Evolutionary conservation across 92 coral and sea anemone genomes (phyloP).

Genomic region (Isaurus tuberculatus): DNA sequence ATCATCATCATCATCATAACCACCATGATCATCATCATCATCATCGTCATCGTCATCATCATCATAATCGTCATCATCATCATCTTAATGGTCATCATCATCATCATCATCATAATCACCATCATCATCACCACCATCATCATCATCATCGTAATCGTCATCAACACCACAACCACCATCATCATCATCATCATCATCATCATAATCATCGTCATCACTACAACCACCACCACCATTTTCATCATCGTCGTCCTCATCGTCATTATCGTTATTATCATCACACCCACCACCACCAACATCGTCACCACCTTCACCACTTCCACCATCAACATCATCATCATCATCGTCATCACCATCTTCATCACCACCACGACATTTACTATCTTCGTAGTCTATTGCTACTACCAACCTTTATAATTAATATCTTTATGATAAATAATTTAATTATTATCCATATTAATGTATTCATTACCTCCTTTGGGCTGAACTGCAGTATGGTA

Average conservation of each 20-base stretch:
- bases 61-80: background rate
- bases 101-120: background rate
- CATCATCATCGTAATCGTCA: background rate
- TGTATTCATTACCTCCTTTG: slow-evolving; percentile 81
- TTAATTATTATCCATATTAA: background rate
- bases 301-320: too few relatives aligned
- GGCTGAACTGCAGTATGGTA: slow-evolving; percentile 92
- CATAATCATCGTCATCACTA: background rate
- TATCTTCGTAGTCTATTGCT: background rate
- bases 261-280: too few relatives aligned
- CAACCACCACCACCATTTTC: background rate
- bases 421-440: background rate
- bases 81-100: background rate
- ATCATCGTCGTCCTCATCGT: too few relatives aligned
- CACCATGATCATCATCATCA: background rate
- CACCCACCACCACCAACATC: background rate
- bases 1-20: background rate
- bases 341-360: background rate
- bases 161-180: too few relatives aligned
- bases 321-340: too few relatives aligned
- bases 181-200: background rate
- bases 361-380: background rate
- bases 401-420: background rate
- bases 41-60: background rate
- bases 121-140: background rate